These are phyloP conservation scores for Erythrocebus patas DNA, from an alignment of 2,113 vertebrate species.

Conservation along the genomic window DNA sequence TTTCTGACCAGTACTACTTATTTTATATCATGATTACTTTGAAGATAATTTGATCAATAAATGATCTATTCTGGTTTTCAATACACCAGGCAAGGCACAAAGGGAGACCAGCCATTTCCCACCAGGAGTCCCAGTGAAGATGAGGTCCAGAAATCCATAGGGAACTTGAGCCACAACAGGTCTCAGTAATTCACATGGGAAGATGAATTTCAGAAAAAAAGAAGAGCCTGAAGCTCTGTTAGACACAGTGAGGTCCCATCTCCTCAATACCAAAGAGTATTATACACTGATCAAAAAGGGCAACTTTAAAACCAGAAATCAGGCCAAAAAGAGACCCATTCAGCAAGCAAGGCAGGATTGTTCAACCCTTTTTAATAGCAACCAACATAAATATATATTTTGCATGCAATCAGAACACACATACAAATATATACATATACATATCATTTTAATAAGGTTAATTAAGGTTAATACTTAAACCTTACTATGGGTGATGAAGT, in stretches of 20 bases:
- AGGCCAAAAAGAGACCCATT: not conserved
- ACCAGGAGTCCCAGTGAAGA: not conserved
- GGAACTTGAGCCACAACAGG: not conserved
- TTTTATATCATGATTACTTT: not conserved
- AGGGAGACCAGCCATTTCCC: not conserved
- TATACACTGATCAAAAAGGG: not conserved
- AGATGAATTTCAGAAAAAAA: not conserved
- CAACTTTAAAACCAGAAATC: not conserved
- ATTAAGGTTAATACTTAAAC: not conserved
- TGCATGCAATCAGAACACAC: not conserved
- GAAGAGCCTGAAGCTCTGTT: not conserved
- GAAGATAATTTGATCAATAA: constrained; percentile 32
- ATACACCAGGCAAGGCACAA: not conserved
- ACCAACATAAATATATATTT: not conserved
- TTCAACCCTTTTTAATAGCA: not conserved
- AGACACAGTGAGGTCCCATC: not conserved
- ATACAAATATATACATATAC: not conserved
- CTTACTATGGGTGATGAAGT: not conserved
- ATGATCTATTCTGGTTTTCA: not conserved
- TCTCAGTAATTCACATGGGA: not conserved
- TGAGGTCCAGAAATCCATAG: not conserved
- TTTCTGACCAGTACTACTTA: constrained; percentile 6
- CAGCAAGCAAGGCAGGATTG: not conserved
- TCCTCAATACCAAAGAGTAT: not conserved
- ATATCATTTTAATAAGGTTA: not conserved